Evolutionary conservation across 2,113 vertebrate species (phyloP).

Genomic region (Enhydra lutris): DNA sequence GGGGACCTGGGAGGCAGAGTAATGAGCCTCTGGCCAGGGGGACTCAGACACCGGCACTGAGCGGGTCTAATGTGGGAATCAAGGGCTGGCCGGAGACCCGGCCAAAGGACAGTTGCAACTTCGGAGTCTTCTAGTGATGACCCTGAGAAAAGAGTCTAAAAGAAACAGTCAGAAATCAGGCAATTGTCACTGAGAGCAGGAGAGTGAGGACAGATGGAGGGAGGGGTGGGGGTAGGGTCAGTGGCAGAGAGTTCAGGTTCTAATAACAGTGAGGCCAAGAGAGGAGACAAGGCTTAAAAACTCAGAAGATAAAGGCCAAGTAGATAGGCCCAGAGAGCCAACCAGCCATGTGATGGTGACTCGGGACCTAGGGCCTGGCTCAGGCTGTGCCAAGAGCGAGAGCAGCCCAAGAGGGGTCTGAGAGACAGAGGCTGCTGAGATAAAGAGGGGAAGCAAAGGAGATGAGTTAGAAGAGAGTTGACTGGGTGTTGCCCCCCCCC

Average conservation of each 20-base stretch:
- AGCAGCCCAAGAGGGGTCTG: not conserved
- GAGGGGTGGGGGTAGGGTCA: not conserved
- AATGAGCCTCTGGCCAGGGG: not conserved
- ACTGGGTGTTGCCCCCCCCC: not conserved
- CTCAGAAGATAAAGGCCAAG: not conserved
- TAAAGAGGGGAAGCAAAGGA: not conserved
- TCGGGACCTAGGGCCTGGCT: not conserved
- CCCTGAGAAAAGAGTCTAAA: not conserved
- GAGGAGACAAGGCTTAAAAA: not conserved
- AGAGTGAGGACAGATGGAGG: not conserved
- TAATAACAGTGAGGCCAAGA: not conserved
- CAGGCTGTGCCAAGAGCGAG: not conserved
- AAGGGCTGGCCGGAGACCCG: not conserved
- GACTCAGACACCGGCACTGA: not conserved
- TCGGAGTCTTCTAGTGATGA: not conserved
- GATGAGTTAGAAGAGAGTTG: not conserved
- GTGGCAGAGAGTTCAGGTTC: not conserved
- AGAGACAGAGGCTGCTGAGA: not conserved
- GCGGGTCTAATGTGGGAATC: rapidly evolving
- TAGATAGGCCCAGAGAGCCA: not conserved
- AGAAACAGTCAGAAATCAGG: not conserved
- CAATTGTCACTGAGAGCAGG: not conserved
- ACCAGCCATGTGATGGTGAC: rapidly evolving
- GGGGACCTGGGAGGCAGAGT: not conserved
- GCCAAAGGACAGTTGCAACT: rapidly evolving